These are phyloP conservation scores for Megathymus violae DNA, from an alignment of 1,140 invertebrate genomes.

Conservation along the genomic window DNA sequence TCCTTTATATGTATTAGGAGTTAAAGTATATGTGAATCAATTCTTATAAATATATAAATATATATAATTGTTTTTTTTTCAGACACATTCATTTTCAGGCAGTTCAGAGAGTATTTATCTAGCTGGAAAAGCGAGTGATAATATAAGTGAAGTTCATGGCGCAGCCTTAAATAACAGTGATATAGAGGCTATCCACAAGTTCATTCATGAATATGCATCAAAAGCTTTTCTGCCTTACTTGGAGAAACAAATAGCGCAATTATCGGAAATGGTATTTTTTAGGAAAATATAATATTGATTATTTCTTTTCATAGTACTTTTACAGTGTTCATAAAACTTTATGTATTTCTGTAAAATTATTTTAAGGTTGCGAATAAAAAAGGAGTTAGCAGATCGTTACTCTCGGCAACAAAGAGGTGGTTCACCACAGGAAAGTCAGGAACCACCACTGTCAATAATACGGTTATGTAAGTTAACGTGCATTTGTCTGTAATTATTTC, in stretches of 20 bases:
- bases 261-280: slow-evolving; percentile 91
- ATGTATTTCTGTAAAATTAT: slow-evolving; percentile 13
- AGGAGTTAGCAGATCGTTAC: slow-evolving; percentile 94
- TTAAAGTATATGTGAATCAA: too few species aligned
- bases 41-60: too few species aligned
- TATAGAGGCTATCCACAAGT: slow-evolving; percentile 91
- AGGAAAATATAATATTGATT: neutral
- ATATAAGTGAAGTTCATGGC: slow-evolving; percentile 86
- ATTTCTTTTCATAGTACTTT: neutral
- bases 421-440: slow-evolving; percentile 95
- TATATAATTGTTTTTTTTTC: slow-evolving; percentile 53
- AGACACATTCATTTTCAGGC: slow-evolving; percentile 82
- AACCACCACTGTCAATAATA: slow-evolving; percentile 87
- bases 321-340: neutral
- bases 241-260: slow-evolving; percentile 92
- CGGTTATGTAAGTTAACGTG: slow-evolving; percentile 88
- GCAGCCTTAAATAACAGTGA: slow-evolving; percentile 91
- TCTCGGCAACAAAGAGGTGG: slow-evolving; percentile 97
- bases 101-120: slow-evolving; percentile 85
- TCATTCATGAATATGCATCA: slow-evolving; percentile 95
- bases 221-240: slow-evolving; percentile 94
- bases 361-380: slow-evolving; percentile 91
- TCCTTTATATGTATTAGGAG: too few species aligned
- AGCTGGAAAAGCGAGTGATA: slow-evolving; percentile 86
- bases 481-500: too few species aligned